These are phyloP conservation scores for Haliclona indistincta DNA, from an alignment of 37 sponge, comb jelly and placozoan species.

Conservation along the genomic window DNA sequence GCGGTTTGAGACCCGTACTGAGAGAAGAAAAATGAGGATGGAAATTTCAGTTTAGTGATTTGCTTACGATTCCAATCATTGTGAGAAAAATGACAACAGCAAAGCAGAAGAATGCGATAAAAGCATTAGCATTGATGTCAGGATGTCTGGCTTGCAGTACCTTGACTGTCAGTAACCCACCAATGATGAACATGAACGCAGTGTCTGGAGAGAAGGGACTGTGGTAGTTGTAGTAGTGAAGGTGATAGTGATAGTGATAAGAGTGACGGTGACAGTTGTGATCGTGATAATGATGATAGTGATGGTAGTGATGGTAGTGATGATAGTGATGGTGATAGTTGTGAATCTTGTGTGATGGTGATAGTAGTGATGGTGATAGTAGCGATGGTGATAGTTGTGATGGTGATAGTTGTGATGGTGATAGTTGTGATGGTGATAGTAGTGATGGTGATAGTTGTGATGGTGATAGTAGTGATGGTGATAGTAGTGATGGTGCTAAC, in stretches of 20 bases:
- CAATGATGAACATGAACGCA: slow-evolving; percentile 96
- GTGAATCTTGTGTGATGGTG: too few relatives aligned
- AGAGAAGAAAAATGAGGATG: not conserved
- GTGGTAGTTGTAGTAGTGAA: not conserved
- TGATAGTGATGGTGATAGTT: not conserved
- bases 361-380: too few relatives aligned
- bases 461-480: not conserved
- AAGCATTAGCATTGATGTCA: slow-evolving; percentile 83
- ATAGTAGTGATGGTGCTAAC: slow-evolving; percentile 14
- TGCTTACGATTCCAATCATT: slow-evolving; percentile 73
- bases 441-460: not conserved
- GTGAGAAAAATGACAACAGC: slow-evolving; percentile 81
- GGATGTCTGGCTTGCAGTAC: slow-evolving; percentile 93
- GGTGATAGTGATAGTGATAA: too few relatives aligned
- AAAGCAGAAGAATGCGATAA: slow-evolving; percentile 82
- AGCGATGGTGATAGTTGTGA: not conserved
- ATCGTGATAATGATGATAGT: not conserved
- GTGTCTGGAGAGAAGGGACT: slow-evolving; percentile 40
- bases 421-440: too few relatives aligned
- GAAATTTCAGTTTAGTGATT: not conserved
- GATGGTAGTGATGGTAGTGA: not conserved
- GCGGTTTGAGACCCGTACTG: too few relatives aligned
- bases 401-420: not conserved
- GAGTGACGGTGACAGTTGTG: not conserved
- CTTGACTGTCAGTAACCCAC: slow-evolving; percentile 72